These are phyloP conservation scores for Sebastes fasciatus DNA, from an alignment of 2,113 vertebrate species.

Conservation along the genomic window DNA sequence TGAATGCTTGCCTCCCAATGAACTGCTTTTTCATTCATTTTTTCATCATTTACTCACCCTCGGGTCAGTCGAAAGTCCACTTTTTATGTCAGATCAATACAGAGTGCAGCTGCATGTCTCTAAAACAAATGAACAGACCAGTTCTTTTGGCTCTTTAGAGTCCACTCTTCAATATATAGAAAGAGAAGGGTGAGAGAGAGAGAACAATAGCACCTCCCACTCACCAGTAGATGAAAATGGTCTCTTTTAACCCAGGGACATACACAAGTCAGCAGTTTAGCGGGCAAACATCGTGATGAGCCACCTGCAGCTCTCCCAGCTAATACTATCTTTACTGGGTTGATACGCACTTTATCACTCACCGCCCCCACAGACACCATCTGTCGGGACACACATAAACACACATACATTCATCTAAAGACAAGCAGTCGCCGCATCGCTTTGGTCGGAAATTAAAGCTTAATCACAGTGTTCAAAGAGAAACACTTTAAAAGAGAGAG, in stretches of 20 bases:
- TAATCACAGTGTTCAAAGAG: conserved; percentile 35
- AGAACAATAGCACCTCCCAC: conserved; percentile 41
- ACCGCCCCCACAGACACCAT: conserved; percentile 63
- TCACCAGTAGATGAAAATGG: conserved; percentile 39
- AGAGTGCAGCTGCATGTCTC: background rate
- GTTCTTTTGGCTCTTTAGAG: background rate
- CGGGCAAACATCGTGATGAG: conserved; percentile 61
- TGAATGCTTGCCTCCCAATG: background rate
- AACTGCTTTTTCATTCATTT: conserved; percentile 15
- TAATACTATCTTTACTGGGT: conserved; percentile 64
- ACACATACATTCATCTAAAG: conserved; percentile 38
- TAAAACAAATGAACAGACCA: conserved; percentile 27
- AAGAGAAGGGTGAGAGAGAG: background rate
- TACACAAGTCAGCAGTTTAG: conserved; percentile 66
- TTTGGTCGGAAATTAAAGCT: conserved; percentile 46
- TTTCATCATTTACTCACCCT: conserved; percentile 2
- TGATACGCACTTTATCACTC: conserved; percentile 59
- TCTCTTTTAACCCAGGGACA: conserved; percentile 59
- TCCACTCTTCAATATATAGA: background rate
- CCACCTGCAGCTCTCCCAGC: conserved; percentile 66
- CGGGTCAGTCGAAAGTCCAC: conserved; percentile 17
- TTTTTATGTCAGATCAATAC: conserved; percentile 47
- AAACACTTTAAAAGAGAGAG: conserved; percentile 17
- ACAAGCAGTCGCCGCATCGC: conserved; percentile 13
- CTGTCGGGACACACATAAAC: conserved; percentile 47